Conservation (phyloP, 2,888 invertebrate species). For the Eretmocerus hayati region DNA sequence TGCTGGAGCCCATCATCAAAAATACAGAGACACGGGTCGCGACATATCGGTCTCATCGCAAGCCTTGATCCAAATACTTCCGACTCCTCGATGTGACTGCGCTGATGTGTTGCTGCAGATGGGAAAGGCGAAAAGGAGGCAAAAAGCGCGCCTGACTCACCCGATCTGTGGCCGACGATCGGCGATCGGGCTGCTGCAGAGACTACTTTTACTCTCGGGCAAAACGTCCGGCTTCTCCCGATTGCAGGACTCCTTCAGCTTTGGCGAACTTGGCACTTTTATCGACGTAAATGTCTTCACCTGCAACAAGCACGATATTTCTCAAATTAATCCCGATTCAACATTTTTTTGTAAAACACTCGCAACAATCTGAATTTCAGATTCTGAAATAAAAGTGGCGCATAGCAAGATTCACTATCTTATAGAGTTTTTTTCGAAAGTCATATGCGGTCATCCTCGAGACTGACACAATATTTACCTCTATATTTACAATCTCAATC, state of each 20-base stretch:
- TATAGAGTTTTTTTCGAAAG: no score
- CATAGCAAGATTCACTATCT: no score
- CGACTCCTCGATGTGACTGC: slow-evolving; percentile 12
- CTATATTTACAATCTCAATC: no score
- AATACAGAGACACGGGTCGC: background rate
- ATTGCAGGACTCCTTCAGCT: slow-evolving; percentile 4
- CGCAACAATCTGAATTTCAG: no score
- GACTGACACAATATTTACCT: no score
- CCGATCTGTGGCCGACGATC: slow-evolving; percentile 10
- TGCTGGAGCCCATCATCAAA: no score
- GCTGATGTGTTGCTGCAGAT: background rate
- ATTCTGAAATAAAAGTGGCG: no score
- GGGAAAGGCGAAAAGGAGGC: slow-evolving; percentile 10
- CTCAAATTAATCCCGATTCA: no score
- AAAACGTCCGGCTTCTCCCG: slow-evolving; percentile 14
- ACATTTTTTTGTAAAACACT: no score
- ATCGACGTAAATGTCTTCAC: slow-evolving; percentile 3
- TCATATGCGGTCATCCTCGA: no score
- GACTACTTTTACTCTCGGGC: slow-evolving; percentile 13
- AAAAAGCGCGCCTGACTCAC: slow-evolving; percentile 17
- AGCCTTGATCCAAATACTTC: slow-evolving; percentile 23
- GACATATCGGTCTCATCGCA: background rate
- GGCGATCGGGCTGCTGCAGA: background rate
- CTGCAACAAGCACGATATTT: background rate
- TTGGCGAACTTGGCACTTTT: background rate